Evolutionary conservation across 2,113 vertebrate genomes (phyloP).

Genomic region (Atlantisia rogersi): DNA sequence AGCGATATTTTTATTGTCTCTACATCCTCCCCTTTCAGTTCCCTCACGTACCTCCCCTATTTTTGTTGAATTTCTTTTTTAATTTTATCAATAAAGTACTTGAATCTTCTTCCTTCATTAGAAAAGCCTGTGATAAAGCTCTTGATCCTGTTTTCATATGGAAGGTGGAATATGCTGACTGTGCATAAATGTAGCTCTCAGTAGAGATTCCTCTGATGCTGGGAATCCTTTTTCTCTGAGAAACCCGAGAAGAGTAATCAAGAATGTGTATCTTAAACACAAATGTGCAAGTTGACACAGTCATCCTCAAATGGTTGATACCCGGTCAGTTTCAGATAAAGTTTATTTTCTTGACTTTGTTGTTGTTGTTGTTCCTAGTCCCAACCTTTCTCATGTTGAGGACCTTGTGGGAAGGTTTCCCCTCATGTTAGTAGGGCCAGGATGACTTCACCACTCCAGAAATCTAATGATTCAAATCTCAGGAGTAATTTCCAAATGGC

Average conservation of each 20-base stretch:
- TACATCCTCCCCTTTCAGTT: not conserved
- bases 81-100: not conserved
- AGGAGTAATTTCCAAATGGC: not conserved
- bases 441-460: not conserved
- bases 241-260: not conserved
- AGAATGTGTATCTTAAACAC: not conserved
- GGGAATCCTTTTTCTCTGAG: not conserved
- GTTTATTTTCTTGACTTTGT: not conserved
- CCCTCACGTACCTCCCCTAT: not conserved
- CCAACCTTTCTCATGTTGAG: not conserved
- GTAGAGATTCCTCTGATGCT: not conserved
- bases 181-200: not conserved
- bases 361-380: not conserved
- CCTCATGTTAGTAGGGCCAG: not conserved
- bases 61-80: not conserved
- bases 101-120: not conserved
- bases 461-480: not conserved
- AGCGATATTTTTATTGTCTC: not conserved
- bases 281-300: not conserved
- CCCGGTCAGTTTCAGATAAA: not conserved
- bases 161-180: not conserved
- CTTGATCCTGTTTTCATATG: not conserved
- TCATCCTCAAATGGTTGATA: not conserved
- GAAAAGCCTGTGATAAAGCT: not conserved
- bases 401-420: not conserved